Evolutionary conservation across 2,113 vertebrate species (phyloP).

Genomic region (Sterna hirundo): DNA sequence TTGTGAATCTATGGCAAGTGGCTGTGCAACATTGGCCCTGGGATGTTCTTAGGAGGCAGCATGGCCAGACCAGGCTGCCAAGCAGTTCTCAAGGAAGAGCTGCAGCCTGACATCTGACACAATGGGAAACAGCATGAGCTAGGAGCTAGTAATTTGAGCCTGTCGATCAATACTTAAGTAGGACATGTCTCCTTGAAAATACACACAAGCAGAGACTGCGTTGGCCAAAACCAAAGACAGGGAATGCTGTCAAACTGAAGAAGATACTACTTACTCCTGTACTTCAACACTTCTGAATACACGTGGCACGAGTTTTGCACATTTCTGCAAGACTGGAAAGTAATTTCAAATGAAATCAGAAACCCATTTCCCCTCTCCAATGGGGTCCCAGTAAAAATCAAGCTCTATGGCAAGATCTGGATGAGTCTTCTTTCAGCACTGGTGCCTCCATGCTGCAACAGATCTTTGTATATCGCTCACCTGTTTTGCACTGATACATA

Average conservation of each 20-base stretch:
- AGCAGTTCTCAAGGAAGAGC: not conserved
- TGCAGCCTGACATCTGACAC: not conserved
- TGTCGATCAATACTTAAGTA: not conserved
- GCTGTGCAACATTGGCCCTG: not conserved
- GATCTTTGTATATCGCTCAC: not conserved
- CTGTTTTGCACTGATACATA: not conserved
- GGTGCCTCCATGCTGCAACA: not conserved
- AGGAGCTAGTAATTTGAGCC: not conserved
- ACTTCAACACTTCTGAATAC: not conserved
- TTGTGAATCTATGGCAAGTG: rapidly evolving
- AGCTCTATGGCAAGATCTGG: not conserved
- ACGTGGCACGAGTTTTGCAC: not conserved
- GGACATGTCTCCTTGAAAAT: not conserved
- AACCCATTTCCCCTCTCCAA: not conserved
- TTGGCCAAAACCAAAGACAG: not conserved
- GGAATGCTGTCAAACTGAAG: not conserved
- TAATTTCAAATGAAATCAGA: not conserved
- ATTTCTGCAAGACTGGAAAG: not conserved
- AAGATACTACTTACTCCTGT: not conserved
- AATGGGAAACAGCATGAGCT: not conserved
- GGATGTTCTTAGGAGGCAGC: not conserved
- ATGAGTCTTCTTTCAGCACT: not conserved
- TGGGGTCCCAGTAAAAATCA: not conserved
- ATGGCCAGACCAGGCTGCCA: not conserved
- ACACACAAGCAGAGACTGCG: not conserved